Evolutionary conservation across 1,140 invertebrate species (phyloP).

Genomic region (Galleria mellonella): DNA sequence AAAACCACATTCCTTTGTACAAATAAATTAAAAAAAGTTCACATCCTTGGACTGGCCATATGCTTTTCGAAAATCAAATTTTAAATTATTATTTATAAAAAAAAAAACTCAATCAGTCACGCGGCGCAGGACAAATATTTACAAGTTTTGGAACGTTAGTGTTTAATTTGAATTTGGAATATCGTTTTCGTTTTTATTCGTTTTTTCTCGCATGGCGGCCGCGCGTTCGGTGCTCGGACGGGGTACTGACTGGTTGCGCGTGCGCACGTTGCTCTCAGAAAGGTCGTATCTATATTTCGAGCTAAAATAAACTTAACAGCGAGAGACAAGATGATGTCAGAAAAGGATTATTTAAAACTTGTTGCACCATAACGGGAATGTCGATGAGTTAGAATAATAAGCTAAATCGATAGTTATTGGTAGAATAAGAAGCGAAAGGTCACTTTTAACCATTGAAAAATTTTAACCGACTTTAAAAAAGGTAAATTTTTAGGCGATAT

Average conservation of each 20-base stretch:
- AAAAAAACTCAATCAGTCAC: too few relatives aligned
- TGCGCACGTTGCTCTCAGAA: conserved; percentile 30
- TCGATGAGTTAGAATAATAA: neutral
- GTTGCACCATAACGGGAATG: conserved; percentile 40
- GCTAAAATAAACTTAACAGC: conserved; percentile 21
- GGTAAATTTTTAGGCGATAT: too few relatives aligned
- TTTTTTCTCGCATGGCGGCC: conserved; percentile 57
- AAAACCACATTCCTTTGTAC: conserved; percentile 48
- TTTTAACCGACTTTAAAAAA: too few relatives aligned
- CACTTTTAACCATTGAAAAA: too few relatives aligned
- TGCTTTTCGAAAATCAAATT: conserved; percentile 22
- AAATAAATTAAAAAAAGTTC: conserved; percentile 32
- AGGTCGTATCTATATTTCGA: conserved; percentile 34
- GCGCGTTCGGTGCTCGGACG: conserved; percentile 38
- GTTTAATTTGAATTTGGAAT: conserved; percentile 6
- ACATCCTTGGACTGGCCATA: conserved; percentile 52
- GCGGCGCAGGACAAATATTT: neutral
- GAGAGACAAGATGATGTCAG: conserved; percentile 33
- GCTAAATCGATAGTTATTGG: neutral
- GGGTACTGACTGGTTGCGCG: conserved; percentile 35
- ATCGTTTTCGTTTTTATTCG: conserved; percentile 45
- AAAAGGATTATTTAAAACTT: conserved; percentile 38
- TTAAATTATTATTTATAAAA: conserved; percentile 17
- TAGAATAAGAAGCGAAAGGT: too few relatives aligned
- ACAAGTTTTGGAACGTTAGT: neutral